A percentile compares a stretch with the other conserved stretches of the same genome.
Evolutionary conservation across 1,140 invertebrate species (phyloP).

Genomic region (Galendromus occidentalis): DNA sequence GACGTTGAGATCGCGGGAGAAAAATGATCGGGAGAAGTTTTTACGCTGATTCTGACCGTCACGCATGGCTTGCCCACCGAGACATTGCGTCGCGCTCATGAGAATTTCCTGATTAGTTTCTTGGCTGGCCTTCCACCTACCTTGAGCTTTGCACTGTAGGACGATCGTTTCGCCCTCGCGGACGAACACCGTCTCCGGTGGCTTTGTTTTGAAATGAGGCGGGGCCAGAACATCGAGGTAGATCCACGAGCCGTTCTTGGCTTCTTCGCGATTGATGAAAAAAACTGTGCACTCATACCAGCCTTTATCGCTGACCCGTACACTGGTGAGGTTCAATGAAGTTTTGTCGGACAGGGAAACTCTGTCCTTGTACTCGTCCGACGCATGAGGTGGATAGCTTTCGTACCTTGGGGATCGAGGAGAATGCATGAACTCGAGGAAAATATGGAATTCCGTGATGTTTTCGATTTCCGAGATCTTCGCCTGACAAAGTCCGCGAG

Average conservation of each 20-base stretch:
- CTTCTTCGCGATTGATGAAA: constrained; percentile 54
- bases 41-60: background rate
- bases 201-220: constrained; percentile 70
- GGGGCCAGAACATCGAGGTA: constrained; percentile 74
- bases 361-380: constrained; percentile 69
- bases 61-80: background rate
- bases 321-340: constrained; percentile 78
- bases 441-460: too few relatives aligned
- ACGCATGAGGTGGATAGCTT: constrained; percentile 80
- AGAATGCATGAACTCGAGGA: too few relatives aligned
- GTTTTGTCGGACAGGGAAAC: constrained; percentile 67
- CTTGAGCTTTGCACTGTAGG: constrained; percentile 65
- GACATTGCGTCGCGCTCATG: too few relatives aligned
- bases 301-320: constrained; percentile 74
- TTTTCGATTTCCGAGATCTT: constrained; percentile 50
- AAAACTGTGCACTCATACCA: constrained; percentile 94
- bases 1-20: constrained; percentile 15
- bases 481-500: constrained; percentile 80
- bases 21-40: background rate
- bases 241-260: constrained; percentile 77
- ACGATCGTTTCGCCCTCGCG: constrained; percentile 81
- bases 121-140: constrained; percentile 11
- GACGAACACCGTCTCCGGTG: constrained; percentile 80
- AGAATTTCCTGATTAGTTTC: too few relatives aligned
- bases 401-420: constrained; percentile 40